Evolutionary conservation across 1,140 invertebrate species (phyloP).

Genomic region (Triops longicaudatus): DNA sequence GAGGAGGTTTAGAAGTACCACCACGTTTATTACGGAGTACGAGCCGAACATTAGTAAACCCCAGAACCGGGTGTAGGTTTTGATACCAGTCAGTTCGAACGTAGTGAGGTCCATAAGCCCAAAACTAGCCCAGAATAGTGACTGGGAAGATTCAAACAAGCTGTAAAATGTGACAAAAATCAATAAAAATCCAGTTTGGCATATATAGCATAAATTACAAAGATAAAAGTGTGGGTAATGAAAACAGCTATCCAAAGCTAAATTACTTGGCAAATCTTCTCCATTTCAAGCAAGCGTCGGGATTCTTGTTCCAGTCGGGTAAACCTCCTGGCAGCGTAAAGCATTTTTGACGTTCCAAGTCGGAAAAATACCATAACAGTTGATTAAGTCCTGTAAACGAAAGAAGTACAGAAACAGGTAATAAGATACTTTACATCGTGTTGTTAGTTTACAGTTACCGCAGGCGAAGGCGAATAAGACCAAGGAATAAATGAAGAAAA

Average conservation of each 20-base stretch:
- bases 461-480: constrained; percentile 77
- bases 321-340: constrained; percentile 49
- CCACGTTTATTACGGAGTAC: constrained; percentile 74
- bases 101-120: constrained; percentile 70
- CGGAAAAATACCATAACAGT: constrained; percentile 81
- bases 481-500: constrained; percentile 74
- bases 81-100: constrained; percentile 65
- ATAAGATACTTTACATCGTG: neutral
- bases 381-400: constrained; percentile 62
- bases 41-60: constrained; percentile 70
- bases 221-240: neutral
- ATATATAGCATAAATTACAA: neutral
- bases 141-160: constrained; percentile 81
- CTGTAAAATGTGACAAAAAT: constrained; percentile 42
- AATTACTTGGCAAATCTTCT: constrained; percentile 52
- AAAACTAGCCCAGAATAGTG: constrained; percentile 82
- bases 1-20: constrained; percentile 73
- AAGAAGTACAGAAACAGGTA: constrained; percentile 30
- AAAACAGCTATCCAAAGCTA: neutral
- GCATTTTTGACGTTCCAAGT: constrained; percentile 67
- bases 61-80: constrained; percentile 70
- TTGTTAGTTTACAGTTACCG: constrained; percentile 42
- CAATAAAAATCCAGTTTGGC: neutral
- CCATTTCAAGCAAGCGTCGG: constrained; percentile 68
- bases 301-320: constrained; percentile 54